These are phyloP conservation scores for Aldabrachelys gigantea DNA, from an alignment of 2,113 vertebrate species.

Conservation along the genomic window DNA sequence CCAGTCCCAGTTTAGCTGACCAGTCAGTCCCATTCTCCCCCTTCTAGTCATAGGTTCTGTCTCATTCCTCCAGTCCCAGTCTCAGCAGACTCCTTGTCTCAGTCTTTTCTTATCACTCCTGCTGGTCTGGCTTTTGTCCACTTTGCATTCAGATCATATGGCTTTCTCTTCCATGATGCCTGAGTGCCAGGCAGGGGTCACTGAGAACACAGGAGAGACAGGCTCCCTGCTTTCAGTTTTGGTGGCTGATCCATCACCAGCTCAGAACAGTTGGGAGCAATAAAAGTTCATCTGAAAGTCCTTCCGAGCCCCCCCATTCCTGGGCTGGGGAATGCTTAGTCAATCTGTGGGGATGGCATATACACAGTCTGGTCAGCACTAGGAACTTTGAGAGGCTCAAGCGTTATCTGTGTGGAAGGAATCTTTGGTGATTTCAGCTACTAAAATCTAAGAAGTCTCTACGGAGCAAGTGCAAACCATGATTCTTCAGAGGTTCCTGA, in stretches of 20 bases:
- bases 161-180: neutral
- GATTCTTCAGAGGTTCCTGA: neutral
- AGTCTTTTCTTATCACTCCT: neutral
- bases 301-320: neutral
- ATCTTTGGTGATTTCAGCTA: neutral
- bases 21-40: neutral
- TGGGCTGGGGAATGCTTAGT: neutral
- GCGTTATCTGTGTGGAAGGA: neutral
- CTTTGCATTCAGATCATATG: neutral
- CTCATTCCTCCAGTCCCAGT: neutral
- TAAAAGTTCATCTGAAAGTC: neutral
- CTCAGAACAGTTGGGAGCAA: neutral
- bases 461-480: neutral
- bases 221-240: neutral
- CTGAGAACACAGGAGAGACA: neutral
- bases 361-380: neutral
- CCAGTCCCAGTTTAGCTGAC: neutral
- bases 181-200: neutral
- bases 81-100: neutral
- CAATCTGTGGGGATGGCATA: neutral
- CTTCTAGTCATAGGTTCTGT: neutral
- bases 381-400: neutral
- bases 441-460: neutral
- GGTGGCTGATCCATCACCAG: neutral
- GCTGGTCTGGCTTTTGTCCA: neutral